phyloP scores from a whole-genome alignment of 2,888 invertebrate species.

The Pilophorus perplexus region DNA sequence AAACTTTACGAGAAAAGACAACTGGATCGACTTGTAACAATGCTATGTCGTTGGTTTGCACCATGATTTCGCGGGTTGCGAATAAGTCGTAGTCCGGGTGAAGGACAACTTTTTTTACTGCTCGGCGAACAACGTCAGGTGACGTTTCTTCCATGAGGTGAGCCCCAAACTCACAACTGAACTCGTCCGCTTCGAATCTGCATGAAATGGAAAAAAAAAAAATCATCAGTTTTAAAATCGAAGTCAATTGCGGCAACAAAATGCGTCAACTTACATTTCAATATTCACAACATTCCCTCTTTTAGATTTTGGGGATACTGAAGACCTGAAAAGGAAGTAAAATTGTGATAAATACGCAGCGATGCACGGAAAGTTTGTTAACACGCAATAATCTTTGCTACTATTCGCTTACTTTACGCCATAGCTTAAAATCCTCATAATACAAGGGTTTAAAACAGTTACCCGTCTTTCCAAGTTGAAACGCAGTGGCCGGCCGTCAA shows the following conservation, averaged over 20 bases:
- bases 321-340: background rate
- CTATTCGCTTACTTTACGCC: background rate
- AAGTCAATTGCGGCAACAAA: background rate
- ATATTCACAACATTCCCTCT: background rate
- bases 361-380: too few species aligned
- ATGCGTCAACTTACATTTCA: background rate
- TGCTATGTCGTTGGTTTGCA: conserved; percentile 14
- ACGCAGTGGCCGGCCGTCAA: conserved; percentile 28
- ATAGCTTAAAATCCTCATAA: background rate
- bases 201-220: background rate
- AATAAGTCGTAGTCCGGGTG: conserved; percentile 15
- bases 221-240: too few species aligned
- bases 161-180: background rate
- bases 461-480: conserved; percentile 11
- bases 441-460: background rate
- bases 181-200: background rate
- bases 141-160: background rate
- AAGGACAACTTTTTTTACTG: background rate
- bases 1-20: background rate
- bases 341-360: background rate
- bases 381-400: too few species aligned
- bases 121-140: background rate
- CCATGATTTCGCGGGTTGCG: background rate
- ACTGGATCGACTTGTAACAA: background rate
- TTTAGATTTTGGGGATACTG: background rate